A percentile compares a stretch with the other conserved stretches of the same genome.
Conservation (phyloP, 2,888 invertebrate genomes). For the Lydus trimaculatus region DNA sequence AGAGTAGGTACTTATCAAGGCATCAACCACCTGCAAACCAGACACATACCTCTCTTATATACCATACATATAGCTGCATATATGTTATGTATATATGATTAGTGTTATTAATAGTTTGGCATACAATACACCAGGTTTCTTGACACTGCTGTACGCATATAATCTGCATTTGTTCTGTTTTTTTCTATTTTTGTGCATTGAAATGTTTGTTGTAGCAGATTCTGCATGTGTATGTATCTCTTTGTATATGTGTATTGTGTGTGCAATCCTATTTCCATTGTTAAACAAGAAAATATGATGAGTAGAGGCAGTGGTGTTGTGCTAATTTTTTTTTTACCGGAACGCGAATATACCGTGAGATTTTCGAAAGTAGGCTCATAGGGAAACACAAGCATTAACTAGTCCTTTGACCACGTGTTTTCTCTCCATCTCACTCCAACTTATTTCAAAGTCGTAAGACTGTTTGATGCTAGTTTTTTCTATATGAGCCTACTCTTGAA, state of each 20-base stretch:
- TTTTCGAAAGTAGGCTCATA: too few species aligned
- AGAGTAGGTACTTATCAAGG: constrained; percentile 25
- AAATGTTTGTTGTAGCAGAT: background rate
- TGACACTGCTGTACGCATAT: constrained; percentile 22
- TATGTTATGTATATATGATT: constrained; percentile 22
- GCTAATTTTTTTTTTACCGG: too few species aligned
- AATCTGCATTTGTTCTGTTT: constrained; percentile 2
- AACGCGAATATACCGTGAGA: too few species aligned
- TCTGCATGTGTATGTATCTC: background rate
- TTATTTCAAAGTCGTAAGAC: too few species aligned
- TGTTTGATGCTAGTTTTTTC: too few species aligned
- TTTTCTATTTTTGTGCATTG: background rate
- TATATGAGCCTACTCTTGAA: too few species aligned
- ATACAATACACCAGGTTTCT: constrained; percentile 31
- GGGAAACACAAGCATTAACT: too few species aligned
- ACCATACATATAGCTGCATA: background rate
- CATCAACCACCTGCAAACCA: constrained; percentile 30
- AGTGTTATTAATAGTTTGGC: constrained; percentile 30
- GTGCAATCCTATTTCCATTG: constrained; percentile 2
- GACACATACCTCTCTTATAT: background rate
- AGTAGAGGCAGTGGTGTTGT: background rate
- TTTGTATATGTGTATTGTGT: background rate
- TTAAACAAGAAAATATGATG: background rate
- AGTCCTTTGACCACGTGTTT: too few species aligned
- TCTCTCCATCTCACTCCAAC: too few species aligned